Evolutionary conservation across 2,888 invertebrate genomes (phyloP), one percentile per base, ranked within the genome.

Genomic region (Dione juno): DNA sequence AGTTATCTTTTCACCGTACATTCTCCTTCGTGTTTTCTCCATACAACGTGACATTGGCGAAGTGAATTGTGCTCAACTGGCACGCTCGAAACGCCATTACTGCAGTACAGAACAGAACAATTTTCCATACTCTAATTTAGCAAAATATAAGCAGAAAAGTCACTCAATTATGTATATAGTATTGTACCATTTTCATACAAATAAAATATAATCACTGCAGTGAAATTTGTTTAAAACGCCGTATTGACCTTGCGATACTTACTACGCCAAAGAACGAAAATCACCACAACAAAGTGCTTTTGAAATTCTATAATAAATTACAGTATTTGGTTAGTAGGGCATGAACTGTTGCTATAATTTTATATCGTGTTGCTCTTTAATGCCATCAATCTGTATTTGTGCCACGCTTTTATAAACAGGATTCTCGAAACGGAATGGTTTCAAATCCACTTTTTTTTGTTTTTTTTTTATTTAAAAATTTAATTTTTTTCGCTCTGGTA

Each of bases 221-320:
- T 53, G 54, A 48, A 69, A 68, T 63, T 40, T 68, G 54, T 64
- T 69, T 48, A 54, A 64, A 69, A 45, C 53, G 63, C 53, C 63
- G 63, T 40, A 48, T 45, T 64, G 68, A 69, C 68, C 63, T 69
- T 61, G 68, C 68, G 43, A 48, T 48, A 63, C 45, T 63, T 64
- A 54, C 68, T 64, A 35, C 54, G 53, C 54, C 48, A 69, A 48
- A 69, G 61, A 37, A 63, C 37, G 43, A 63, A 54, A 61, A 16
- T n/a, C n/a, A n/a, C 45, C 10, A 58, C 41, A 50, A 64, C 64
- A 64, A 50, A 19, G 64, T 64, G 35, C 45, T 45, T 61, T 61
- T 61, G 45, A 45, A 43, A 35, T 61, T 61, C 43, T 43, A 61
- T 28, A 45, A 61, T 45, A 61, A 45, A 43, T 45, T 28, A 43